Base-by-base conservation (phyloP, 35 echinoderm and acorn worm species). In the Ptychodera flava region DNA sequence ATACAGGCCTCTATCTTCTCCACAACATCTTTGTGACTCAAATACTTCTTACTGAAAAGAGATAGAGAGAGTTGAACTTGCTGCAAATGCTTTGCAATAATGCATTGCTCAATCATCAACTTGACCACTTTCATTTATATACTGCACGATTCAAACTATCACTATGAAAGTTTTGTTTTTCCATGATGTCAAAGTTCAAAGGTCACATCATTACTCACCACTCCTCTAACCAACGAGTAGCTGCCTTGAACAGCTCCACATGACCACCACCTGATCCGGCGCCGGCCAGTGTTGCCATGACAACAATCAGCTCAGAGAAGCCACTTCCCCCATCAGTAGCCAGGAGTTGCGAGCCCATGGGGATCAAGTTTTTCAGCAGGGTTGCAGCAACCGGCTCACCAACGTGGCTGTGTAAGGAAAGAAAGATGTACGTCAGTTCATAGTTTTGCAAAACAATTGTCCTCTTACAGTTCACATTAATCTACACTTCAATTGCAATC, bases 241-340 rank as follows among this genome's bases (percentile, higher is more conserved):
- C 80, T 88, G 96, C 96, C 38, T 86, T 78, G 77, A 99, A 99
- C 28, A 99, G 86, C 82, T 94, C 90, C 12, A 92, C 86, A 79
- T 99, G 93, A 22, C 96, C 96, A 28, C 87, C 64, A 6, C 92
- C 96, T 37, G 90, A 99, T 0, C 96, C 93, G 31, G 88, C 93
- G 15, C 93, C 93, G 38, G 96, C 96, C 38, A 99, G 86, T n/a
- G 90, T 99, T 80, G 92, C 88, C 96, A 99, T 99, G 33, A 99
- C 93, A 2, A 90, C 87, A 92, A 99, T 99, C 15, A 99, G 83
- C 81, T 99, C 96, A 0, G 92, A 88, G 83, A 99, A 93, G 16
- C 92, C 89, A 31, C 84, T 85, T 78, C 94, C 90, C n/a, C 90
- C 92, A 12, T 84, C 80, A n/a, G 86, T 84, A 16, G 96, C 89